Base-by-base conservation (phyloP, 2,888 invertebrate species). In the Zygothrica quintamaculata region DNA sequence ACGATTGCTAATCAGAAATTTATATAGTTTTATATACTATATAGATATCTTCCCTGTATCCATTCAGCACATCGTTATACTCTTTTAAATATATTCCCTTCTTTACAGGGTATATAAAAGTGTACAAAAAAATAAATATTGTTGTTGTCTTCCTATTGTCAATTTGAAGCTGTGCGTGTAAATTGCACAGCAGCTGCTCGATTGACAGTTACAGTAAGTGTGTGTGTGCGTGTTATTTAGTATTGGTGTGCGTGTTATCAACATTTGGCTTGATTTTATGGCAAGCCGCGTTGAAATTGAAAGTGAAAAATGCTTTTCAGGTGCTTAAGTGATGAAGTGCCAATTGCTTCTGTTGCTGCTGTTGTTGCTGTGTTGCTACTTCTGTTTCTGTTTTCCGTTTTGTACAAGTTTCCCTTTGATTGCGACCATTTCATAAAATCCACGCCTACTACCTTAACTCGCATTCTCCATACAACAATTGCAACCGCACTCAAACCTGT, bases 261-360 rank as follows among this genome's bases (percentile, higher is more conserved):
- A 62, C 73, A 79, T 79, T 82, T 66, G 44, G 60, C 80, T 72
- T 79, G 81, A 79, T 79, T 81, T 81, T 81, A 81, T 81, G 66
- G 72, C 78, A 74, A 44, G 64, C 74, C 77, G 74, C 69, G 56
- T 37, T 69, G 70, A 84, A 87, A 87, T 84, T 86, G 87, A 87
- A 87, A 87, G 85, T 87, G 85, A 87, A 87, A 87, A 87, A 87
- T 87, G 84, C 77, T 59, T 75, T 80, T 72, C 78, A 84, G 82
- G 82, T 87, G 82, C 81, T 77, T 84, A 77, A 76, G 79, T 84
- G 81, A 85, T 87, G 84, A 81, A 84, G 84, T 87, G 87, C 68
- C 85, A 87, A 85, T 84, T 85, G 84, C 55, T 50, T 26, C 31
- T 43, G 47, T 11, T 46, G 16, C 42, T 43, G 31, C 39, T 68